Conservation (phyloP, 2,797 vertebrate species). For the Synaphobranchus kaupii region DNA sequence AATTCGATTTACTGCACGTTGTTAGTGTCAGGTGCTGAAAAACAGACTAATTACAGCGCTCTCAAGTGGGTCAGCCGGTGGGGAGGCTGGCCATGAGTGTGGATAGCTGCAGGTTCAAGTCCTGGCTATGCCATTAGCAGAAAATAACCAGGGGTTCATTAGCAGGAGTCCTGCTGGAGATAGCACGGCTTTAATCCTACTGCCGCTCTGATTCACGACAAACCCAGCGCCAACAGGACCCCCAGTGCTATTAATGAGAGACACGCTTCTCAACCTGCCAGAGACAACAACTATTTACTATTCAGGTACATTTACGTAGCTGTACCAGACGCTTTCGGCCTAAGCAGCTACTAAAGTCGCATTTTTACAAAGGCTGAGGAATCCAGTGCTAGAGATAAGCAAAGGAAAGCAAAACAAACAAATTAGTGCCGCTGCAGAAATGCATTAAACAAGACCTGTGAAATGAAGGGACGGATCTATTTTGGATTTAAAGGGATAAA, state of each 20-base stretch:
- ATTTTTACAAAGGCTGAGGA: no score
- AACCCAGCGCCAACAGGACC: neutral
- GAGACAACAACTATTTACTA: neutral
- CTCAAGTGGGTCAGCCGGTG: neutral
- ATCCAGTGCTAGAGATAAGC: no score
- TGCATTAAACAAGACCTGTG: no score
- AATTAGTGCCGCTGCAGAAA: no score
- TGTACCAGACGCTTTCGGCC: neutral
- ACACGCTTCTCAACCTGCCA: neutral
- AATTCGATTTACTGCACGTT: neutral
- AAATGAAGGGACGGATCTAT: no score
- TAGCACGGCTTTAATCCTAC: neutral
- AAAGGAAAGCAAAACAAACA: no score
- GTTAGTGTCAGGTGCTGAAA: neutral
- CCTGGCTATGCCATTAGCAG: neutral
- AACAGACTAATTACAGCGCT: neutral
- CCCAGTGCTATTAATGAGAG: neutral
- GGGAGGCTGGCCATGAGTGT: neutral
- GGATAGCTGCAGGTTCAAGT: neutral
- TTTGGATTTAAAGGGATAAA: no score
- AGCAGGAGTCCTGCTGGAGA: neutral
- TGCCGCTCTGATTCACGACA: neutral
- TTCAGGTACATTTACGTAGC: no score
- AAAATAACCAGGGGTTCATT: neutral
- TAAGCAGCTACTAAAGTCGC: neutral